Conservation (phyloP, 2,113 vertebrate species). For the Rostratula benghalensis region DNA sequence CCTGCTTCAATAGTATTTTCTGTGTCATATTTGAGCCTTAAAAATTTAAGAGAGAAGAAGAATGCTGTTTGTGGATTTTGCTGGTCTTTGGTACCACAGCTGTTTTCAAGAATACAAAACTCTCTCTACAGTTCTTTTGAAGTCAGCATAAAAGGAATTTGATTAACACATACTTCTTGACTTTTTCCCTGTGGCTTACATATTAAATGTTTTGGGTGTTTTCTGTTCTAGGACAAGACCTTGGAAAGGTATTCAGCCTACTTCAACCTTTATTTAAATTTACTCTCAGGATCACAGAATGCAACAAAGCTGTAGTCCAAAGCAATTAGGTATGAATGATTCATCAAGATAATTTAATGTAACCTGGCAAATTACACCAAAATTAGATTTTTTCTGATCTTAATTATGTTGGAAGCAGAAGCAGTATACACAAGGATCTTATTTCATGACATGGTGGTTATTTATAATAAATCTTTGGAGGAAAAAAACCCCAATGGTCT, state of each 20-base stretch:
- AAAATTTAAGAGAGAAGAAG: neutral
- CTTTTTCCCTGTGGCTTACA: neutral
- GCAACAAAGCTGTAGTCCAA: constrained; percentile 19
- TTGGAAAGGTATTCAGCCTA: neutral
- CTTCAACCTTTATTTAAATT: constrained; percentile 26
- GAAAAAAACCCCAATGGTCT: constrained; percentile 22
- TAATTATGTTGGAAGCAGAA: constrained; percentile 53
- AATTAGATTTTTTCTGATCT: constrained; percentile 55
- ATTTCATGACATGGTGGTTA: constrained; percentile 34
- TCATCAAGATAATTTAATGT: constrained; percentile 50
- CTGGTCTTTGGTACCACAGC: neutral
- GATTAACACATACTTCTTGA: neutral
- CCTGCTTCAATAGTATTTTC: neutral
- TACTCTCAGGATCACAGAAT: constrained; percentile 25
- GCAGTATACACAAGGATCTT: neutral
- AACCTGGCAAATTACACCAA: constrained; percentile 31
- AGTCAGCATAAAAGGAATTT: neutral
- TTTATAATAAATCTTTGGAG: constrained; percentile 44
- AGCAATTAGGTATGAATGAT: constrained; percentile 40
- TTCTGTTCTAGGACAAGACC: neutral
- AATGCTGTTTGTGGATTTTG: neutral
- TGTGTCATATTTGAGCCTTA: neutral
- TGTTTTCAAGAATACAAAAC: neutral
- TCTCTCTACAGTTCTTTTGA: neutral
- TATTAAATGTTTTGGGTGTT: neutral